Evolutionary conservation across 1,140 invertebrate species (phyloP), one percentile per base, ranked within the genome.

Genomic region (Propsilocerus akamusi): DNA sequence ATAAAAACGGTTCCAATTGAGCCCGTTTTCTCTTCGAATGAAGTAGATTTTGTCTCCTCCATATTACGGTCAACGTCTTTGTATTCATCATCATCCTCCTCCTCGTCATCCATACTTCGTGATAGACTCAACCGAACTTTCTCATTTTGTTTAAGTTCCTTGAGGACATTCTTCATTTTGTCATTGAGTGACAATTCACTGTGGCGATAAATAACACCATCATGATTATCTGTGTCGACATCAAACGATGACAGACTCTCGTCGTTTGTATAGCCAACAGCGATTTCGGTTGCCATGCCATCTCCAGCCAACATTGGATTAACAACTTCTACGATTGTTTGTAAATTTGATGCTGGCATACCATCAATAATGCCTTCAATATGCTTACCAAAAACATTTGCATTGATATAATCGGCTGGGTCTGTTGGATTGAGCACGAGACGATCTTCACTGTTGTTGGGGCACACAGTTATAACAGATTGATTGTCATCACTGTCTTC

Each of bases 111-210:
- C 49, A 65, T 57, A 51, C 63, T 65, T 50, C 62, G 63, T 54
- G 64, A 63, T 49, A 65, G 60, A 64, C 63, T 65, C 53, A 64
- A 64, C 62, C 64, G 64, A 41, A 65, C 63, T 49, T 63, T 58
- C 48, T 65, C 59, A 55, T 65, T 64, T 50, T 64, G 60, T 46
- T 65, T 54, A 46, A 65, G 54, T 52, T 65, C 63, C 55, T 64
- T 59, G 25, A 65, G 60, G 46, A 65, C 63, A 57, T 63, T 65
- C 55, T 65, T 65, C 63, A 65, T 65, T 62, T 65, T 65, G 48
- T 63, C 63, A 57, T 65, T 65, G 55, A 65, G 57, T 50, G 63
- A 65, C 49, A 65, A 54, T 54, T 65, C 63, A 17, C 24, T 49
- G 48, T 25, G 30, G 34, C 23, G 17, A 41, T 47, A 32, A 23